phyloP scores from a whole-genome alignment of 37 sponge, comb jelly and placozoan species.

The Petrosia ficiformis region DNA sequence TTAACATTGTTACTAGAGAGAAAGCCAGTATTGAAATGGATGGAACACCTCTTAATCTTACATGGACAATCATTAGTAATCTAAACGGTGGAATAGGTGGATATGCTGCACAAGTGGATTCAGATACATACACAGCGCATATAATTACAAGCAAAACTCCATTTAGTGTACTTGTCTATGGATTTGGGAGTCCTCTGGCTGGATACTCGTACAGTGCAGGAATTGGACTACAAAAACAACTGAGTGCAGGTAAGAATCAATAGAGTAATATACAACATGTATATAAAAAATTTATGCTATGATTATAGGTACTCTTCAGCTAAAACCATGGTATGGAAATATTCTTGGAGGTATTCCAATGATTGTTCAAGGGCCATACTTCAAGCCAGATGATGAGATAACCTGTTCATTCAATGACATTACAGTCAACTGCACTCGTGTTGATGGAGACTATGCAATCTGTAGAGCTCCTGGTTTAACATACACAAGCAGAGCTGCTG shows the following conservation, averaged over 20 bases:
- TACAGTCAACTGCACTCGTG: not conserved
- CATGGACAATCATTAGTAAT: not conserved
- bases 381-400: not conserved
- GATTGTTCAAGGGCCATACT: not conserved
- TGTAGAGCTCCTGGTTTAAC: not conserved
- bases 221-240: too few species aligned
- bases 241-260: too few species aligned
- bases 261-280: too few species aligned
- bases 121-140: too few species aligned
- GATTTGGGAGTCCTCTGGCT: too few species aligned
- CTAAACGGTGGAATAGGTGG: not conserved
- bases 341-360: not conserved
- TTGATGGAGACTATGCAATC: not conserved
- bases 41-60: not conserved
- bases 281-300: not conserved
- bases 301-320: not conserved
- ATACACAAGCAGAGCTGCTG: not conserved
- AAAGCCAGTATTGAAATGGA: not conserved
- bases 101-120: too few species aligned
- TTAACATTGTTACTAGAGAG: not conserved
- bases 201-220: too few species aligned
- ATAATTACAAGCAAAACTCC: too few species aligned
- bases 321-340: not conserved
- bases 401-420: not conserved
- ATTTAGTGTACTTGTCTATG: too few species aligned